Evolutionary conservation across 2,888 invertebrate species (phyloP).

Genomic region (Listrodromus nycthemerus): DNA sequence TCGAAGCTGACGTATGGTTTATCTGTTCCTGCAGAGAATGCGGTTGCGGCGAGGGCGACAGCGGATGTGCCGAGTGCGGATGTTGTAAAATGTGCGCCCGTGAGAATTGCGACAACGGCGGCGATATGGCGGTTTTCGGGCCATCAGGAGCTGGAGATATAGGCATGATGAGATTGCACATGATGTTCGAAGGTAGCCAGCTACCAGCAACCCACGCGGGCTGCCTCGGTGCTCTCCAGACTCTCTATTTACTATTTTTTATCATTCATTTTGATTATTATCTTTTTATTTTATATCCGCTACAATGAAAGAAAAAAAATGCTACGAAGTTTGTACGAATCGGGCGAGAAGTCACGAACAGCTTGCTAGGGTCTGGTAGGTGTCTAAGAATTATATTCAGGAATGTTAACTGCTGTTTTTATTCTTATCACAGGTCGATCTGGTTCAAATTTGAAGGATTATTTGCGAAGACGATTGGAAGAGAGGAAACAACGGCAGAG

Average conservation of each 20-base stretch:
- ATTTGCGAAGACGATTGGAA: constrained; percentile 86
- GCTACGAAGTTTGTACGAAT: constrained; percentile 35
- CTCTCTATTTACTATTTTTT: constrained; percentile 39
- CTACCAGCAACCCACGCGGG: constrained; percentile 63
- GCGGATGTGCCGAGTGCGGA: constrained; percentile 97
- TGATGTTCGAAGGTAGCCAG: constrained; percentile 85
- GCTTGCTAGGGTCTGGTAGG: constrained; percentile 78
- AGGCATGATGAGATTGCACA: constrained; percentile 86
- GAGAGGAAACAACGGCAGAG: constrained; percentile 86
- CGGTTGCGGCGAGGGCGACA: constrained; percentile 98
- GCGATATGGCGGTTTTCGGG: constrained; percentile 80
- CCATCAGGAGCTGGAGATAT: constrained; percentile 85
- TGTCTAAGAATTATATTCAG: constrained; percentile 43
- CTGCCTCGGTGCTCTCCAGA: constrained; percentile 58
- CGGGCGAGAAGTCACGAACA: constrained; percentile 70
- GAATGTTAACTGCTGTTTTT: constrained; percentile 21
- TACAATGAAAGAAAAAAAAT: constrained; percentile 74
- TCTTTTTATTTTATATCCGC: neutral
- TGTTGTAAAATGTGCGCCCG: constrained; percentile 95
- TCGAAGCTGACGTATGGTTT: neutral
- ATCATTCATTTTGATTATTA: constrained; percentile 8
- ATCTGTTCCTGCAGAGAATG: constrained; percentile 89
- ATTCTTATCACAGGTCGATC: constrained; percentile 82
- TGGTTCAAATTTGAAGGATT: constrained; percentile 87
- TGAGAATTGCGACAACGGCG: constrained; percentile 86